Evolutionary conservation across 2,797 vertebrate genomes (phyloP), one percentile per base, ranked within the genome.

Genomic region (Australoheros facetus): DNA sequence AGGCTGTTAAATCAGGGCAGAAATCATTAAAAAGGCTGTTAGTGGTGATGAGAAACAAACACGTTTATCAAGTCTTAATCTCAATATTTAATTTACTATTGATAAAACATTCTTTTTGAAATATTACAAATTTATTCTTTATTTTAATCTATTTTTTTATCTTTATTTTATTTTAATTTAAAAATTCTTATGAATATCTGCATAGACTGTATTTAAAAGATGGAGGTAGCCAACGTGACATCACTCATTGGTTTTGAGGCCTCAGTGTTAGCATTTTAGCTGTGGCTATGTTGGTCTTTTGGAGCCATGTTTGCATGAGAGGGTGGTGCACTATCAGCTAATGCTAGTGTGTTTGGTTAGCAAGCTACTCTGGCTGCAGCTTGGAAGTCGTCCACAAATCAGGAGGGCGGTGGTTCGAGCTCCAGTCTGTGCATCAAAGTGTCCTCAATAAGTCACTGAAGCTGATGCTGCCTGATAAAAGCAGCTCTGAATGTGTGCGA

Each of bases 141-240:
- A 53, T 53, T 14, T 12, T 21, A 37, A 37, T 37, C 10, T 37
- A 34, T 9, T 34, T 5, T 37, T 37, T 60, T 39, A 39, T 60
- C 37, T 4, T 51, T 39, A 21, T 39, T 14, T n/a, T 19, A 45
- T 48, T 8, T 66, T 48, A 11, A 7, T 66, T 42, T 45, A 11
- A 0, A 60, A 59, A 60, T 0, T 2, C 5, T 0, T 37, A 39
- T 39, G 7, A 4, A 45, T 14, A 45, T 45, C 4, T 45, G 13
- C 42, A 66, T 23, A 66, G 42, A 30, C 62, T 48, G 42, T 66
- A 48, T 2, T 19, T 66, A 28, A 66, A 48, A 48, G 62, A 48
- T 66, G 62, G 62, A 7, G 3, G 39, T 26, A 10, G 14, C 34
- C 34, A 39, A 62, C 7, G 4, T 17, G 13, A 23, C 3, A 1